A percentile compares a stretch with the other conserved stretches of the same genome.
These are phyloP conservation scores for Phaethon lepturus DNA, from an alignment of 2,113 vertebrate genomes.

Conservation along the genomic window DNA sequence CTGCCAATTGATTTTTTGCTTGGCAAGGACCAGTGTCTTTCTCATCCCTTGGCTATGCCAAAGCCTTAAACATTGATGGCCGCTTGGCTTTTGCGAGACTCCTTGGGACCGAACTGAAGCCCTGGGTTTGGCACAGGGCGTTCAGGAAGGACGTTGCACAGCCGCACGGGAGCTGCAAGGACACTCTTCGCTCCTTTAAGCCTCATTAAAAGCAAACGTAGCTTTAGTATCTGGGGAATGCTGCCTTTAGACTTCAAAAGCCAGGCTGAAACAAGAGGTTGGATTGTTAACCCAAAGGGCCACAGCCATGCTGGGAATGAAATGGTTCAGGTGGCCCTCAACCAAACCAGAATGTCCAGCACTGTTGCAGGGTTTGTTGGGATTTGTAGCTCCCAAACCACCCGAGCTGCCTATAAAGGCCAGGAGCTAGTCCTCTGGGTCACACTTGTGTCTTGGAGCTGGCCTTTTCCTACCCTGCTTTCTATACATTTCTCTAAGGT, in stretches of 20 bases:
- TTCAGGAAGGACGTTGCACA: neutral
- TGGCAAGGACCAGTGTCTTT: neutral
- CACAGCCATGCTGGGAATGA: neutral
- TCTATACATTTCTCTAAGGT: neutral
- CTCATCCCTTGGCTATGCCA: neutral
- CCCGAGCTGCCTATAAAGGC: too few relatives aligned
- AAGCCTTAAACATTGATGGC: fast-evolving
- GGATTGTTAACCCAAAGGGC: neutral
- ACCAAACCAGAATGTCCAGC: neutral
- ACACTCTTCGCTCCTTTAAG: neutral
- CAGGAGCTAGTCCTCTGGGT: neutral
- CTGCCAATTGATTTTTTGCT: neutral
- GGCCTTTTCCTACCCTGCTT: neutral
- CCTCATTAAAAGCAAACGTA: neutral
- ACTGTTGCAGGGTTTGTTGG: neutral
- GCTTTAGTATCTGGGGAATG: neutral
- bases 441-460: neutral
- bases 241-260: neutral
- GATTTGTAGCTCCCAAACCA: neutral
- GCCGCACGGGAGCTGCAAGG: neutral
- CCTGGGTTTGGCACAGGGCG: neutral
- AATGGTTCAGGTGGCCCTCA: neutral
- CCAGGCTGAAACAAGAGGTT: neutral
- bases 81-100: fast-evolving
- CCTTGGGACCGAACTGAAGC: fast-evolving